Evolutionary conservation across 2,888 invertebrate species (phyloP), one percentile per base, ranked within the genome.

Genomic region (Panzeria rudis): DNA sequence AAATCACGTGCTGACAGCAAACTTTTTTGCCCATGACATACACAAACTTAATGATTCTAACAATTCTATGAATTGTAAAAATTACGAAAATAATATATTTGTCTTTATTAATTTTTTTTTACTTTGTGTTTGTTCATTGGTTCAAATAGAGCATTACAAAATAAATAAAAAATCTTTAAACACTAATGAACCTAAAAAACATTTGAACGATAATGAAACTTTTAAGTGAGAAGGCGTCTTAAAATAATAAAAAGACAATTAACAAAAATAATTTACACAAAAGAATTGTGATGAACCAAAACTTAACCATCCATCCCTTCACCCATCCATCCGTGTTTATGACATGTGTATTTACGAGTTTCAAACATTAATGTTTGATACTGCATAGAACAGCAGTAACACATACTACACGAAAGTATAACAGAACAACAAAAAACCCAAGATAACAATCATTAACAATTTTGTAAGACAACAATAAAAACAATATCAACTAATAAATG

Each of bases 171-270:
- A 23, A 68, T n/a, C 2, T 9, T 15, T 13, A 23, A 9, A 59
- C 59, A 32, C 59, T n/a, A 35, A 38, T 15, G 23, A 52, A 75
- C 15, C 20, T 35, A 35, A 23, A 52, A 59, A 50, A 56, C n/a
- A 52, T 38, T 50, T 32, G 17, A 68, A 61, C 15, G 44, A 81
- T 61, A 68, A 68, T 13, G 29, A 41, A 61, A 54, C 61, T 50
- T 41, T 75, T 59, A 59, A 75, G 52, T 61, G 59, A 61, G 32
- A 38, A 75, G 73, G 81, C 81, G 68, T 81, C 66, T 75, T 17
- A 54, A 66, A 56, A 41, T 44, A 81, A 81, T 81, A 61, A 68
- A 75, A 75, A 68, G 11, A 66, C 64, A 80, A 54, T 72, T 56
- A 79, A 78, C 38, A 38, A 56, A 72, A 56, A 50, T 41, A 25